Conservation (phyloP, 2,113 vertebrate genomes). For the Chionis minor region DNA sequence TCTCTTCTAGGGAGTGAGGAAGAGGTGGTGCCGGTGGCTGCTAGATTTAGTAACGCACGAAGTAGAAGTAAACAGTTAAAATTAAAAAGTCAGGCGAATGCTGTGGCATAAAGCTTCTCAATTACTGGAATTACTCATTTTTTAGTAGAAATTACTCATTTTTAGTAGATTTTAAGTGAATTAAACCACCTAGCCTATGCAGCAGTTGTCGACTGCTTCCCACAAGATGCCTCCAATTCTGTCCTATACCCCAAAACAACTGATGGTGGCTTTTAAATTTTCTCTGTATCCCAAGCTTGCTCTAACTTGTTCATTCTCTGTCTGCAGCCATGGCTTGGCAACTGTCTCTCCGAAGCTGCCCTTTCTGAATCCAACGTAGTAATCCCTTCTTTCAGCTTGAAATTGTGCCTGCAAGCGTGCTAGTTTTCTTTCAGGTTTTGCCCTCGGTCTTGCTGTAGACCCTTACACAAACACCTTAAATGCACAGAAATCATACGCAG, state of each 20-base stretch:
- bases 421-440: background rate
- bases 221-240: background rate
- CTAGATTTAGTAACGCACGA: background rate
- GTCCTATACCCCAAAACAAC: background rate
- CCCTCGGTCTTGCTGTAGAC: background rate
- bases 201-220: background rate
- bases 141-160: background rate
- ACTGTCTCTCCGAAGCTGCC: background rate
- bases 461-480: background rate
- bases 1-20: background rate
- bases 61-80: slow-evolving; percentile 11
- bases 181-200: background rate
- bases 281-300: background rate
- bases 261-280: background rate
- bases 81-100: background rate
- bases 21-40: background rate
- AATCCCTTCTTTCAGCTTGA: background rate
- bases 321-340: background rate
- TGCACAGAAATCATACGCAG: background rate
- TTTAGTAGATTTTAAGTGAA: background rate
- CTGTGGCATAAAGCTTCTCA: background rate
- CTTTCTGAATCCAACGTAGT: background rate
- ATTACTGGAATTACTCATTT: background rate
- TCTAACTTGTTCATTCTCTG: background rate
- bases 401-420: background rate